Conservation (phyloP, 2,797 vertebrate genomes). For the Uromys caudimaculatus region DNA sequence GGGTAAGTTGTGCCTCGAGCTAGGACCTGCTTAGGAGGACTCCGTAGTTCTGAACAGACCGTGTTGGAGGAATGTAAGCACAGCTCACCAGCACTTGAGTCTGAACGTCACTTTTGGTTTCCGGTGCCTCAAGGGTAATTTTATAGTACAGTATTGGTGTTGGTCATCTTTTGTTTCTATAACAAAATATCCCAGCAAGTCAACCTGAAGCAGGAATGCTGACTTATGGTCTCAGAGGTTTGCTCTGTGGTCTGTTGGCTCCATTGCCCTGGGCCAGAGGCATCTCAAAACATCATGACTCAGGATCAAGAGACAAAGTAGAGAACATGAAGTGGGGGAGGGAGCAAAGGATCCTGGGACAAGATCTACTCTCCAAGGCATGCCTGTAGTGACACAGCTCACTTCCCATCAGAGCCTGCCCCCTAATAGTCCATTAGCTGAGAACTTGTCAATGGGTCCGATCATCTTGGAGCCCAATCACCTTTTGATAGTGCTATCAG, state of each 20-base stretch:
- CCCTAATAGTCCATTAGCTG: background rate
- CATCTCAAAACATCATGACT: background rate
- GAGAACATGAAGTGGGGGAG: background rate
- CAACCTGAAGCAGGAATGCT: background rate
- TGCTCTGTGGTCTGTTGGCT: background rate
- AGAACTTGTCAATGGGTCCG: background rate
- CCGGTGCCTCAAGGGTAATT: background rate
- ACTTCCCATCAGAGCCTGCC: background rate
- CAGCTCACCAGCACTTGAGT: background rate
- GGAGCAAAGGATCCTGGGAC: background rate
- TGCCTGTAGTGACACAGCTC: background rate
- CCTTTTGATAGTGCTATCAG: background rate
- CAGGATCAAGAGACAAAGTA: background rate
- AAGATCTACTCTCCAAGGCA: background rate
- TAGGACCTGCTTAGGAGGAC: background rate
- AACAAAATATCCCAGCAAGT: background rate
- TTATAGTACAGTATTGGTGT: background rate
- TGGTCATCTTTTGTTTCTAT: background rate
- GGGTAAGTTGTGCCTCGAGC: background rate
- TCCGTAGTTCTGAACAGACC: accelerated
- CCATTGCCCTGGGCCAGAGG: background rate
- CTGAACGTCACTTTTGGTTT: background rate
- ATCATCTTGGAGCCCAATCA: background rate
- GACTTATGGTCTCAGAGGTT: background rate
- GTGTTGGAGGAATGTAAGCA: accelerated